Percentiles rank a stretch among this genome's conserved stretches.
phyloP scores from a whole-genome alignment of 2,113 vertebrate genomes.

The Bettongia penicillata region DNA sequence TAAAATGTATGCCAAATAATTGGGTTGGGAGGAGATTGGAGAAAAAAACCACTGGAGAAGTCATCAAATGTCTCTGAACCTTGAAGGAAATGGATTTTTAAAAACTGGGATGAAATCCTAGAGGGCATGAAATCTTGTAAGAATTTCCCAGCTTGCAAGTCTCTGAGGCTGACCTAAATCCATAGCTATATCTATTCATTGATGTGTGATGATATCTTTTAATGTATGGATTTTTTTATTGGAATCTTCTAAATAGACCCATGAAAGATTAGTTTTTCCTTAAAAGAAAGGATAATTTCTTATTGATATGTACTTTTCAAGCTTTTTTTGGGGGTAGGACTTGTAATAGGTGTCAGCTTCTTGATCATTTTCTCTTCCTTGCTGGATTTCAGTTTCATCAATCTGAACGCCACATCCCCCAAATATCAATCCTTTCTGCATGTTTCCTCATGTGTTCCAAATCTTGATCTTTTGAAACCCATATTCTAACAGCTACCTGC shows the following conservation, averaged over 20 bases:
- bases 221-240: neutral
- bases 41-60: neutral
- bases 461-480: neutral
- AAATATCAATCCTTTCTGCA: neutral
- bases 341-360: neutral
- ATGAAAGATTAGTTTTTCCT: neutral
- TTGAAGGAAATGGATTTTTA: neutral
- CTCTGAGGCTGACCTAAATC: neutral
- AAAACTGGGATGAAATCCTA: neutral
- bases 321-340: neutral
- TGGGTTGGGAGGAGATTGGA: neutral
- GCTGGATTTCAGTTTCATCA: neutral
- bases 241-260: neutral
- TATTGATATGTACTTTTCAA: neutral
- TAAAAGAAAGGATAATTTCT: neutral
- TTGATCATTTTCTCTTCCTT: neutral
- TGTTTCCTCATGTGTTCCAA: neutral
- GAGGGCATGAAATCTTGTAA: neutral
- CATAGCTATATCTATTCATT: neutral
- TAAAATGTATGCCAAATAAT: neutral
- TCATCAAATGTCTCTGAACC: neutral
- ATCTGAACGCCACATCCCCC: neutral
- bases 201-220: neutral
- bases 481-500: neutral
- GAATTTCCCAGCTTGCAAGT: neutral